phyloP scores from a whole-genome alignment of 2,113 vertebrate genomes.

The Kobus ellipsiprymnus region DNA sequence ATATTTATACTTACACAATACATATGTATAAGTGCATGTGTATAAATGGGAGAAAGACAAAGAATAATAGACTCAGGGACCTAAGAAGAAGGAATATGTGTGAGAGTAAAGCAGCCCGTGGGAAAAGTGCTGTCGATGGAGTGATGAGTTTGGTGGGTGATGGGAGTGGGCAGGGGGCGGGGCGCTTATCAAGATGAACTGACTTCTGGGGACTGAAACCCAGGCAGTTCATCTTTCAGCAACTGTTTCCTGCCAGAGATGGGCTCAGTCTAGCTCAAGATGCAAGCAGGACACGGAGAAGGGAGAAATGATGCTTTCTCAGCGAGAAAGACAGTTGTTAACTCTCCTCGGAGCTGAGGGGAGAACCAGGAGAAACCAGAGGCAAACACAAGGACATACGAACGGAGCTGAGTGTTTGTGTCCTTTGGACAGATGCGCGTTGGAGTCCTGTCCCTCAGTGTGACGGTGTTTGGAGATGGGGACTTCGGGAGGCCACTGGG shows the following conservation, averaged over 20 bases:
- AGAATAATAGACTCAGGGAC: background rate
- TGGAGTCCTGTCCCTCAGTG: background rate
- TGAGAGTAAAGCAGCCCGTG: background rate
- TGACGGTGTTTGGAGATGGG: background rate
- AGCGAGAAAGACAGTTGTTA: background rate
- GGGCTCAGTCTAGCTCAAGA: background rate
- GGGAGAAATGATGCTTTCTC: background rate
- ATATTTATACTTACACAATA: background rate
- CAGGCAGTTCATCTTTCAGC: background rate
- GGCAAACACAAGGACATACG: background rate
- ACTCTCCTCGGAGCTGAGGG: background rate
- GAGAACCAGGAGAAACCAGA: background rate
- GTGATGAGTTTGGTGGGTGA: background rate
- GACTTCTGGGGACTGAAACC: background rate
- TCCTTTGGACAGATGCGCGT: background rate
- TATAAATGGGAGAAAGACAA: background rate
- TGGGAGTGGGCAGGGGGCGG: rapidly evolving
- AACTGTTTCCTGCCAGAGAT: background rate
- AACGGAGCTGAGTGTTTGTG: background rate
- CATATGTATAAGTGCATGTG: background rate
- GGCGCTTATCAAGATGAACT: rapidly evolving
- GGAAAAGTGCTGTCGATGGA: background rate
- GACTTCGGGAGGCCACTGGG: background rate
- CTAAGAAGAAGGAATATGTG: background rate
- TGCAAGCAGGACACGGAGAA: background rate